Evolutionary conservation across 2,113 vertebrate species (phyloP), one percentile per base, ranked within the genome.

Genomic region (Collichthys lucidus): DNA sequence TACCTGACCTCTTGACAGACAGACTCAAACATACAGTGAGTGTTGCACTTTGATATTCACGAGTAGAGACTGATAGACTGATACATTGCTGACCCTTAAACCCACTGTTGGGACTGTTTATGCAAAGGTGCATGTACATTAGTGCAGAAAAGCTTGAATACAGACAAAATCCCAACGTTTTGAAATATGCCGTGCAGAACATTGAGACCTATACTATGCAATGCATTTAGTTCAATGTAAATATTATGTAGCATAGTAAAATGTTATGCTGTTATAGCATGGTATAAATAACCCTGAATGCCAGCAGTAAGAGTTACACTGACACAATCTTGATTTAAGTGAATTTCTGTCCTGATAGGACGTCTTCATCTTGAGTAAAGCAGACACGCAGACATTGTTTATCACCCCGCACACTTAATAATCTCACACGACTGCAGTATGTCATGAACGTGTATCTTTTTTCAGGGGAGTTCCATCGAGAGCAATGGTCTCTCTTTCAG

Each of bases 1-100:
- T 10, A 20, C 52, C 40, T 24, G 47, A 46, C 40, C 26, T 49
- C 59, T 40, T 64, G 60, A 62, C 68, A 79, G 74, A 40, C 62
- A 49, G 22, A 74, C 68, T 53, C 71, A 82, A 55, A 40, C 22
- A 74, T 17, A 47, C 14, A 42, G 19, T 44, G 49, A 15, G 8
- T 29, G 40, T n/a, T 50, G 29, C 56, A 61, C 31, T 75, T 19
- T 16, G 46, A 53, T 46, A 4, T 65, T 40, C 20, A 15, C 26
- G 65, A 49, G 44, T 40, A 4, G 20, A 35, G 26, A 61, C 19
- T 35, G 7, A n/a, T 5, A 35, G 17, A 22, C 62, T 65, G 77
- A 71, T 26, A 26, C 77, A 31, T 62, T 12, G 62, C 29, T 78
- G 76, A 62, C 47, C 47, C 22, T 59, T 17, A 31, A 47, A 16